A percentile compares a stretch with the other conserved stretches of the same genome.
phyloP scores from a whole-genome alignment of 2,113 vertebrate species.

The Marmota monax region DNA sequence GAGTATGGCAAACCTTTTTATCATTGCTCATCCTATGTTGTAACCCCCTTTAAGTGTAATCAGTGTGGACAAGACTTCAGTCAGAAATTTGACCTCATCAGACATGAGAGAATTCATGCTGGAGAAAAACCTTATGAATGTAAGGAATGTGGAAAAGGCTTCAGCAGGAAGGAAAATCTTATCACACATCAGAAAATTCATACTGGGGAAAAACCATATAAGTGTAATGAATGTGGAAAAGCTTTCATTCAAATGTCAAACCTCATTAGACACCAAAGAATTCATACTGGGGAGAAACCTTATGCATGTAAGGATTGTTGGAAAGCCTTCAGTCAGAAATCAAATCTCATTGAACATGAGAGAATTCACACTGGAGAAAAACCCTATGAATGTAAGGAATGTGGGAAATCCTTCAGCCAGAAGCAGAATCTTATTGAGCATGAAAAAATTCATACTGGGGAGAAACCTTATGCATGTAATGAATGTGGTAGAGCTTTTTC shows the following conservation, averaged over 20 bases:
- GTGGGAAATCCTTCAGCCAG: conserved; percentile 79
- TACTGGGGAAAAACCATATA: conserved; percentile 76
- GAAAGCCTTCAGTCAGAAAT: conserved; percentile 81
- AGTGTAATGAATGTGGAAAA: conserved; percentile 79
- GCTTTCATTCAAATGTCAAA: conserved; percentile 81
- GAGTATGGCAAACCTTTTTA: conserved; percentile 43
- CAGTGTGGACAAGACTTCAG: conserved; percentile 74
- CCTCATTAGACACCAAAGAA: conserved; percentile 79
- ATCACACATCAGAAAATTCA: conserved; percentile 81
- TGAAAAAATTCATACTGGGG: conserved; percentile 79
- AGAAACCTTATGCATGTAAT: conserved; percentile 77
- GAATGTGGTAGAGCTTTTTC: conserved; percentile 81
- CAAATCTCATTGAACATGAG: conserved; percentile 80
- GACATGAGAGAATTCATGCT: conserved; percentile 72
- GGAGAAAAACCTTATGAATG: conserved; percentile 73
- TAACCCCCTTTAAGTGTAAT: conserved; percentile 66
- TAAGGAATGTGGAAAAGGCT: conserved; percentile 75
- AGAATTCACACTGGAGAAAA: conserved; percentile 81
- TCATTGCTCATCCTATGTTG: conserved; percentile 34
- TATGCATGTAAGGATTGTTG: conserved; percentile 79
- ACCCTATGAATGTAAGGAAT: conserved; percentile 79
- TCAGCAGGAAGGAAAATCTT: conserved; percentile 77
- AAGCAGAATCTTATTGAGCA: conserved; percentile 79
- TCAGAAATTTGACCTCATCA: conserved; percentile 74
- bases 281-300: conserved; percentile 80